phyloP scores from a whole-genome alignment of 2,888 invertebrate genomes.

The Miltochrista miniata region DNA sequence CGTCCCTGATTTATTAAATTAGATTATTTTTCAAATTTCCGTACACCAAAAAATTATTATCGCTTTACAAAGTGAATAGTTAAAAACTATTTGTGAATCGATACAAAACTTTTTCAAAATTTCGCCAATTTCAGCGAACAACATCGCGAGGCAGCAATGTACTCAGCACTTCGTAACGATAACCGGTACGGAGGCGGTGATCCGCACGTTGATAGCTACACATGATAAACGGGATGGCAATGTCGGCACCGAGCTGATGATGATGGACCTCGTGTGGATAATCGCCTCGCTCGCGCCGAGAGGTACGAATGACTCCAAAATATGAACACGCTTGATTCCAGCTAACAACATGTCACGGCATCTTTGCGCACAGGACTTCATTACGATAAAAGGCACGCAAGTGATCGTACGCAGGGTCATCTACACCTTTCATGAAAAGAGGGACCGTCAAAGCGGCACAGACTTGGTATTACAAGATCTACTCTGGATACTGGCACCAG shows the following conservation, averaged over 20 bases:
- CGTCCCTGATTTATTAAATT: too few species aligned
- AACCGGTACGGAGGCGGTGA: constrained; percentile 83
- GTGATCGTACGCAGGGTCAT: constrained; percentile 76
- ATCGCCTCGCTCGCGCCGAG: constrained; percentile 82
- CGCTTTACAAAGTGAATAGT: too few species aligned
- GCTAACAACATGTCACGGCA: constrained; percentile 73
- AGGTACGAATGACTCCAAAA: constrained; percentile 60
- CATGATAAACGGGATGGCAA: constrained; percentile 80
- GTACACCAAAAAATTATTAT: too few species aligned
- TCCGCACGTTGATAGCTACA: constrained; percentile 79
- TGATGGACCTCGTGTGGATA: constrained; percentile 85
- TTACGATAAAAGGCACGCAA: constrained; percentile 77
- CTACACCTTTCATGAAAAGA: constrained; percentile 71
- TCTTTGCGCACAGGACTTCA: constrained; percentile 77
- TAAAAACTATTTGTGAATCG: too few species aligned
- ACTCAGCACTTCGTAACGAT: constrained; percentile 78
- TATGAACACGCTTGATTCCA: constrained; percentile 55
- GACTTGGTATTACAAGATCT: constrained; percentile 81
- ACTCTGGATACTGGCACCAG: constrained; percentile 82
- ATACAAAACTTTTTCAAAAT: constrained; percentile 19
- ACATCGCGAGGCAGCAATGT: constrained; percentile 76
- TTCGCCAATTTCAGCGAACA: constrained; percentile 76
- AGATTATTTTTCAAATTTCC: too few species aligned
- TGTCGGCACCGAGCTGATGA: constrained; percentile 77
- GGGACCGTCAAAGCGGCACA: constrained; percentile 66